phyloP scores from a whole-genome alignment of 2,888 invertebrate genomes.

The Thysanoteuthis rhombus region DNA sequence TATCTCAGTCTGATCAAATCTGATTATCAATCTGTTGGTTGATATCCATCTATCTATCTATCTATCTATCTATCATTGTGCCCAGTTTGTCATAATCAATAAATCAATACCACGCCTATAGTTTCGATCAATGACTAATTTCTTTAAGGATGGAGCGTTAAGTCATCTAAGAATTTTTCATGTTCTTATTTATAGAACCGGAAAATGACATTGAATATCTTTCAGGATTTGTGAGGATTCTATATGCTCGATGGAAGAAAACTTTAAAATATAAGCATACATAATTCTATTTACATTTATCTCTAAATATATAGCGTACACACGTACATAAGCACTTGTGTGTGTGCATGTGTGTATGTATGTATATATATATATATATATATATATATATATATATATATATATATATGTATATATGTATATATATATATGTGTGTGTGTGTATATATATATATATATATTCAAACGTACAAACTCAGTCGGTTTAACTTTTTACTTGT shows the following conservation, averaged over 20 bases:
- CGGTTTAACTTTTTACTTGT: too few species aligned
- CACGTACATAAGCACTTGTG: not conserved
- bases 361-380: not conserved
- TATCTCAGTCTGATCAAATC: too few species aligned
- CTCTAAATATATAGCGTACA: not conserved
- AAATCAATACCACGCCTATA: not conserved
- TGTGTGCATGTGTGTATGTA: accelerated
- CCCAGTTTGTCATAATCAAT: not conserved
- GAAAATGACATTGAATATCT: not conserved
- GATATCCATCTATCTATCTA: too few species aligned
- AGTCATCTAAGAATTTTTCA: not conserved
- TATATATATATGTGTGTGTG: too few species aligned
- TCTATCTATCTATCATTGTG: too few species aligned
- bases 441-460: not conserved
- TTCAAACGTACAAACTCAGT: too few species aligned
- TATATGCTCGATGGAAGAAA: not conserved
- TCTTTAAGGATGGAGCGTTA: not conserved
- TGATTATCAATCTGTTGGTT: too few species aligned
- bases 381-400: not conserved
- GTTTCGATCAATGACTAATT: not conserved
- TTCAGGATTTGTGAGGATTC: not conserved
- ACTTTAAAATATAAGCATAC: not conserved
- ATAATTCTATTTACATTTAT: too few species aligned
- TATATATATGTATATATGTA: not conserved
- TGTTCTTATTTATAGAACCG: not conserved